phyloP scores from a whole-genome alignment of 2,888 invertebrate species.

The Volucella bombylans region DNA sequence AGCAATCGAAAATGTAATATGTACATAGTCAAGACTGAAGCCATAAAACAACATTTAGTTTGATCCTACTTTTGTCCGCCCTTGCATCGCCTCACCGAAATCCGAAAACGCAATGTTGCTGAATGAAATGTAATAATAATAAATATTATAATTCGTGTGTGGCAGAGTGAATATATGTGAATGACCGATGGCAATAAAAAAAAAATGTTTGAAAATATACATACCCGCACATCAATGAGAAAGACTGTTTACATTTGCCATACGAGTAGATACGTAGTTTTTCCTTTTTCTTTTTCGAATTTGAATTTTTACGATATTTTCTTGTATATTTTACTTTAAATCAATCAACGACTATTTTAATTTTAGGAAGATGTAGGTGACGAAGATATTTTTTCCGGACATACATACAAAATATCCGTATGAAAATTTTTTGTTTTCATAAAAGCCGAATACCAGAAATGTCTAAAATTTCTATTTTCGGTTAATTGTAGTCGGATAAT shows the following conservation, averaged over 20 bases:
- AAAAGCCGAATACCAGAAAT: too few relatives aligned
- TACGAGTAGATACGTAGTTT: constrained; percentile 7
- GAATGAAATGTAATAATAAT: constrained; percentile 63
- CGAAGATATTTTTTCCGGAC: too few relatives aligned
- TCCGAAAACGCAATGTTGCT: constrained; percentile 33
- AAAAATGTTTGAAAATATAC: constrained; percentile 48
- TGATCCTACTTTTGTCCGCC: constrained; percentile 28
- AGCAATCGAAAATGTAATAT: constrained; percentile 7
- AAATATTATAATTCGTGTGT: constrained; percentile 48
- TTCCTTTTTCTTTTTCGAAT: neutral
- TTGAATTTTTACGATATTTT: neutral
- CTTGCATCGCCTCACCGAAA: constrained; percentile 10
- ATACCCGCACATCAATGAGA: constrained; percentile 21
- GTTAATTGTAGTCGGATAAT: neutral
- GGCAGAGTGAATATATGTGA: constrained; percentile 36
- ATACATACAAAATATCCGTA: too few relatives aligned
- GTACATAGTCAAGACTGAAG: constrained; percentile 45
- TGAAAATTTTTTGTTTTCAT: too few relatives aligned
- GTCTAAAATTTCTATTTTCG: too few relatives aligned
- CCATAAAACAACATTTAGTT: constrained; percentile 13
- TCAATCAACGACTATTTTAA: neutral
- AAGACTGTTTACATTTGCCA: constrained; percentile 21
- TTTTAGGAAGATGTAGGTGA: neutral
- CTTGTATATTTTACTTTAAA: neutral
- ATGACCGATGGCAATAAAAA: constrained; percentile 43